A percentile compares a stretch with the other conserved stretches of the same genome.
These are phyloP conservation scores for Perizoma affinitatum DNA, from an alignment of 2,888 invertebrate species.

Conservation along the genomic window DNA sequence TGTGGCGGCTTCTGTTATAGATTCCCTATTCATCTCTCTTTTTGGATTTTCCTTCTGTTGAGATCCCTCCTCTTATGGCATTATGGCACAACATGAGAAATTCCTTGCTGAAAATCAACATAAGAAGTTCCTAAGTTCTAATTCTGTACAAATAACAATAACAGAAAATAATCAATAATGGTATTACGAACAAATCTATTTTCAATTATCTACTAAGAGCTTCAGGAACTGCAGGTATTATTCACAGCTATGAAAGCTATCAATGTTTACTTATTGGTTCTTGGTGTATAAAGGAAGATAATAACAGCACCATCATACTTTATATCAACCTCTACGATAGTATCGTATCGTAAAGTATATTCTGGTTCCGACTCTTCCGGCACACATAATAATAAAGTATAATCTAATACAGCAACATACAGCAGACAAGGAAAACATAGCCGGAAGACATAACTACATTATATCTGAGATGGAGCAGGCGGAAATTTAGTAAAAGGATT, in stretches of 20 bases:
- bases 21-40: background rate
- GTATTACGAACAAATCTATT: background rate
- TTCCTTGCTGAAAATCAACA: too few species aligned
- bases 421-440: constrained; percentile 43
- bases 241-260: background rate
- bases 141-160: too few species aligned
- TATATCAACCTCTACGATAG: constrained; percentile 1
- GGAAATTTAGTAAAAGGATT: constrained; percentile 40
- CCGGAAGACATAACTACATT: constrained; percentile 31
- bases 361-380: background rate
- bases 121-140: too few species aligned
- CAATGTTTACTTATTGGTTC: background rate
- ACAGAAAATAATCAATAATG: background rate
- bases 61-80: background rate
- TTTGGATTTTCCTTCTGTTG: background rate
- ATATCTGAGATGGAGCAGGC: constrained; percentile 29
- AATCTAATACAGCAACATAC: constrained; percentile 44
- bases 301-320: constrained; percentile 3
- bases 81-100: too few species aligned
- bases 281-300: background rate
- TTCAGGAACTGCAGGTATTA: background rate
- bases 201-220: background rate
- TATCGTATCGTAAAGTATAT: constrained; percentile 1
- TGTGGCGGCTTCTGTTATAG: background rate
- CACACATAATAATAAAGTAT: constrained; percentile 23